Conservation (phyloP, 2,888 invertebrate genomes). For the Himalopsyche tibetana region DNA sequence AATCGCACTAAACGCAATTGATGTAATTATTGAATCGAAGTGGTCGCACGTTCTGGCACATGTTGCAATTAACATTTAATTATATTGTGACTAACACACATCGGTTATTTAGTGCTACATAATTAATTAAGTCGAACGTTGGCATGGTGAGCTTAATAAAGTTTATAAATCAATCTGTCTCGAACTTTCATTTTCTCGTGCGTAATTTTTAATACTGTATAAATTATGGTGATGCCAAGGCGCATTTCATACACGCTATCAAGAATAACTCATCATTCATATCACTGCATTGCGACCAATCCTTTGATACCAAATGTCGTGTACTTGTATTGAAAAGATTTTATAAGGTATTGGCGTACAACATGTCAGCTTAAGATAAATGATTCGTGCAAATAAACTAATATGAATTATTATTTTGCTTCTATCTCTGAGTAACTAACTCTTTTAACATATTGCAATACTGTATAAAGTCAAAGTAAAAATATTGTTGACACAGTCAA, state of each 20-base stretch:
- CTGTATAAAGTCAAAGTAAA: too few relatives aligned
- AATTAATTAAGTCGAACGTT: conserved; percentile 22
- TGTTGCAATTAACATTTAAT: conserved; percentile 28
- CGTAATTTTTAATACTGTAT: conserved; percentile 24
- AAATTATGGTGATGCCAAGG: conserved; percentile 1
- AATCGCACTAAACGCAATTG: neutral
- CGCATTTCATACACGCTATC: neutral
- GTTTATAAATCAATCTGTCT: conserved; percentile 34
- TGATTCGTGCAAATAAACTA: too few relatives aligned
- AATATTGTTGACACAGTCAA: too few relatives aligned
- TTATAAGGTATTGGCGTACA: neutral
- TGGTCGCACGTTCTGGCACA: neutral
- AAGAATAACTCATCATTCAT: conserved; percentile 18
- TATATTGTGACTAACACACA: conserved; percentile 26
- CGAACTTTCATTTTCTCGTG: conserved; percentile 11
- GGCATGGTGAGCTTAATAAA: conserved; percentile 2
- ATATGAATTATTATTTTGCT: too few relatives aligned
- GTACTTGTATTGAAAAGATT: conserved; percentile 5
- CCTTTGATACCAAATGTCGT: conserved; percentile 7
- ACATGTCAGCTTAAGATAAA: too few relatives aligned
- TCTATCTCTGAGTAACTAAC: too few relatives aligned
- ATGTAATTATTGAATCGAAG: neutral
- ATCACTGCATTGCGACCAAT: conserved; percentile 23
- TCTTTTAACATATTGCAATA: too few relatives aligned
- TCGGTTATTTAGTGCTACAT: conserved; percentile 16